Percentiles rank a stretch among this genome's conserved stretches.
phyloP scores from a whole-genome alignment of 1,140 invertebrate genomes.

The Hyposmocoma kahamanoa region DNA sequence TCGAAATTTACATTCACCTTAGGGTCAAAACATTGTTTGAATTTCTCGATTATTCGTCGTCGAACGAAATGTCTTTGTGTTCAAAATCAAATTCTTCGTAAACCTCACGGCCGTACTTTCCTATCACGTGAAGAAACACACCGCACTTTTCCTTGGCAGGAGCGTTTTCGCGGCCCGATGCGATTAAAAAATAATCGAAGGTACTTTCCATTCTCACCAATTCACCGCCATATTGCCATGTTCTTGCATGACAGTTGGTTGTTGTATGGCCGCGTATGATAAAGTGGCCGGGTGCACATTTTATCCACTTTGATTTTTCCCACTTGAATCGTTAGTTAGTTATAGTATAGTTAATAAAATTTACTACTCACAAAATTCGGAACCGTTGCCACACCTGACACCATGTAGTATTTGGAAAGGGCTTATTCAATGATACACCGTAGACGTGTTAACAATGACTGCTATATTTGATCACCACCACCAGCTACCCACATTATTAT shows the following conservation, averaged over 20 bases:
- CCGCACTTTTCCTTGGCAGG: conserved; percentile 11
- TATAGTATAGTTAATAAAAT: not conserved
- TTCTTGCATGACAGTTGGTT: conserved; percentile 6
- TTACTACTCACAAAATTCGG: not conserved
- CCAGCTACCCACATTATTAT: not conserved
- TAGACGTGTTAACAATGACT: not conserved
- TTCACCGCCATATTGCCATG: conserved; percentile 8
- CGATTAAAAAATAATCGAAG: conserved; percentile 15
- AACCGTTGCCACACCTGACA: not conserved
- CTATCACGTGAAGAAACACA: conserved; percentile 16
- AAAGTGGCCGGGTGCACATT: not conserved
- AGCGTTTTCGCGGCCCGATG: conserved; percentile 6
- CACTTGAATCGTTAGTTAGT: not conserved
- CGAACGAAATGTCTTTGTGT: not conserved
- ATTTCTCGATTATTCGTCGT: conserved; percentile 8
- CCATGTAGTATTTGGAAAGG: not conserved
- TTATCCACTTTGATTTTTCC: not conserved
- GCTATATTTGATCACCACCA: not conserved
- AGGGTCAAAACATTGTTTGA: conserved; percentile 6
- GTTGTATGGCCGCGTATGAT: conserved; percentile 8
- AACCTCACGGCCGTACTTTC: conserved; percentile 13
- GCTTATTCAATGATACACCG: not conserved
- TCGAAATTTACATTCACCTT: conserved; percentile 14
- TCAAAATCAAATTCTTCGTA: conserved; percentile 12
- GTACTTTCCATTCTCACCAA: conserved; percentile 16